Conservation (phyloP, 2,113 vertebrate species). For the Platysteira castanea region DNA sequence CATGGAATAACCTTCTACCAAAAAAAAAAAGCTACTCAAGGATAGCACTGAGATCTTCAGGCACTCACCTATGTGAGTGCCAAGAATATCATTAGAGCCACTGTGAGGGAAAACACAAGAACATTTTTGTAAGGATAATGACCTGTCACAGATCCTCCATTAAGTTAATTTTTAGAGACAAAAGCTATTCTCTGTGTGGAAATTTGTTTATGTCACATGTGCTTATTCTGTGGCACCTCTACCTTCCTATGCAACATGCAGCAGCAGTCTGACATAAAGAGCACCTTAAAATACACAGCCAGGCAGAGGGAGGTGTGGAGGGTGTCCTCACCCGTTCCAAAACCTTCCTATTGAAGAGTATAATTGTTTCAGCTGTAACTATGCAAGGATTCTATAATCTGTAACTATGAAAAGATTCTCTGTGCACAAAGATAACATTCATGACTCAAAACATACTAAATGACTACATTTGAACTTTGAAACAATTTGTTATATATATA, state of each 20-base stretch:
- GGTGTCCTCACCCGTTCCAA: not conserved
- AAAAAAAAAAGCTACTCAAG: not conserved
- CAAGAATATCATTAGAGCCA: not conserved
- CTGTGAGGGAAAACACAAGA: not conserved
- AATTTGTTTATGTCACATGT: not conserved
- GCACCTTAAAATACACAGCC: not conserved
- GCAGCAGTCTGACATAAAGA: not conserved
- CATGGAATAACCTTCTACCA: not conserved
- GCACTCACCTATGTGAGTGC: not conserved
- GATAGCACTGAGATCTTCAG: not conserved
- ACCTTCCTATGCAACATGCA: not conserved
- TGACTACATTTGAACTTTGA: conserved; percentile 1
- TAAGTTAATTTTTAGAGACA: not conserved
- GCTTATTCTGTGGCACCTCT: not conserved
- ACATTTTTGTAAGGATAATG: not conserved
- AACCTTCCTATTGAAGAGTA: not conserved
- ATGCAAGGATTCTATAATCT: not conserved
- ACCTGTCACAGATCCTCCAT: not conserved
- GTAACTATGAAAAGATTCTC: not conserved
- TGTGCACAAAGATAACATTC: not conserved
- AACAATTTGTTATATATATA: not conserved
- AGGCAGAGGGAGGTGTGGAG: not conserved
- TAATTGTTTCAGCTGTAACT: not conserved
- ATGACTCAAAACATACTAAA: conserved; percentile 15
- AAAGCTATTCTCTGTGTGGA: not conserved